A percentile compares a stretch with the other conserved stretches of the same genome.
These are phyloP conservation scores for Pollenia griseotomentosa DNA, from an alignment of 2,888 invertebrate genomes.

Conservation along the genomic window DNA sequence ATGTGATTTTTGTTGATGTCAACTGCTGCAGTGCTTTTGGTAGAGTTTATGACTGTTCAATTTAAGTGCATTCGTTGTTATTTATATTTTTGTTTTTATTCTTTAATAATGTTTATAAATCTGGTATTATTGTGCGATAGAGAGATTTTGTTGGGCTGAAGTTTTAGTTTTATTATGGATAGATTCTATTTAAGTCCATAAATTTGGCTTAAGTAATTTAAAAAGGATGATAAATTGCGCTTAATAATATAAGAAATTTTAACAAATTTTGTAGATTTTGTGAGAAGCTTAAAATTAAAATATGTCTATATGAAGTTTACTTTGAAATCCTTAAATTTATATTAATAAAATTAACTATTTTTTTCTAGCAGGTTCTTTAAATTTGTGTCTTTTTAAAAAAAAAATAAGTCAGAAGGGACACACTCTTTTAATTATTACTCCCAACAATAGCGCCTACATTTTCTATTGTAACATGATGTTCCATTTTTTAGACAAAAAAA, in stretches of 20 bases:
- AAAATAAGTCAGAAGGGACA: neutral
- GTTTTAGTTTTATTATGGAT: neutral
- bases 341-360: too few relatives aligned
- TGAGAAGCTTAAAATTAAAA: neutral
- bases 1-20: constrained; percentile 49
- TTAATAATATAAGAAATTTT: constrained; percentile 2
- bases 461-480: constrained; percentile 41
- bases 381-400: too few relatives aligned
- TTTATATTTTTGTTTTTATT: constrained; percentile 11
- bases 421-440: neutral
- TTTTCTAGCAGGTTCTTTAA: too few relatives aligned
- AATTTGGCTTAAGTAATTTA: constrained; percentile 29
- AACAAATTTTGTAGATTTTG: neutral
- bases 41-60: constrained; percentile 31
- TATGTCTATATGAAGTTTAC: neutral
- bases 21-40: constrained; percentile 7
- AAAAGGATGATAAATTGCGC: constrained; percentile 9
- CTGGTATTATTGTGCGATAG: neutral
- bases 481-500: constrained; percentile 30
- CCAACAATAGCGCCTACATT: constrained; percentile 42
- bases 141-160: neutral
- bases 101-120: constrained; percentile 32
- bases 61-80: neutral
- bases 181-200: constrained; percentile 31
- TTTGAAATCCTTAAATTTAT: too few relatives aligned